Evolutionary conservation across 2,888 invertebrate species (phyloP), one percentile per base, ranked within the genome.

Genomic region (Ochropleura plecta): DNA sequence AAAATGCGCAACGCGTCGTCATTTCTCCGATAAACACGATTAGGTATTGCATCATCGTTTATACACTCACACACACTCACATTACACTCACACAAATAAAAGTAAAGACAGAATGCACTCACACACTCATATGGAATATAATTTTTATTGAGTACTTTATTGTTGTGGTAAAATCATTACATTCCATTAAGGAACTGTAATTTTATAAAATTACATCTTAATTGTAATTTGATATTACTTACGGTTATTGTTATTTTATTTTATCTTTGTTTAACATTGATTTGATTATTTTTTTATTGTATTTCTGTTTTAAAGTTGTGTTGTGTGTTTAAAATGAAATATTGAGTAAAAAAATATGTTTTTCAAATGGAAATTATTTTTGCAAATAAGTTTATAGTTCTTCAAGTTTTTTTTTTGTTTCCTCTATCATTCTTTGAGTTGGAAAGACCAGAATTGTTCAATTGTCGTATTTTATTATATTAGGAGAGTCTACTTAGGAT

Each of bases 21-120:
- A 93, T 93, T 94, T 93, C 94, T 93, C 89, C 93, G 92, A 95
- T 94, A 93, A 92, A 91, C 93, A 89, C 91, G 93, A 93, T 95
- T 94, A 94, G 92, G 87, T 88, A 92, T 95, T 96, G 91, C 95
- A 92, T 95, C 95, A 95, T 86, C 89, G 89, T 88, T 81, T 86
- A 83, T 76, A 84, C 84, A 82, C 81, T n/a, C 76, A 85, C 83
- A 81, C 83, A 86, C 82, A 84, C 60, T 73, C 55, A 73, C 57
- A 77, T 57, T 65, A 65, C 78, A 81, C 68, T 78, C 79, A 79
- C 68, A 73, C 65, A 20, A 74, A 81, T 77, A 62, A 70, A 83
- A 74, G 46, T 46, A 68, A 71, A 83, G 76, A 79, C 77, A 79
- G 76, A 80, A 67, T 73, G 73, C 81, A 83, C 68, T 51, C 55